A percentile compares a stretch with the other conserved stretches of the same genome.
Evolutionary conservation across 2,797 vertebrate genomes (phyloP).

Genomic region (Ceryle rudis): DNA sequence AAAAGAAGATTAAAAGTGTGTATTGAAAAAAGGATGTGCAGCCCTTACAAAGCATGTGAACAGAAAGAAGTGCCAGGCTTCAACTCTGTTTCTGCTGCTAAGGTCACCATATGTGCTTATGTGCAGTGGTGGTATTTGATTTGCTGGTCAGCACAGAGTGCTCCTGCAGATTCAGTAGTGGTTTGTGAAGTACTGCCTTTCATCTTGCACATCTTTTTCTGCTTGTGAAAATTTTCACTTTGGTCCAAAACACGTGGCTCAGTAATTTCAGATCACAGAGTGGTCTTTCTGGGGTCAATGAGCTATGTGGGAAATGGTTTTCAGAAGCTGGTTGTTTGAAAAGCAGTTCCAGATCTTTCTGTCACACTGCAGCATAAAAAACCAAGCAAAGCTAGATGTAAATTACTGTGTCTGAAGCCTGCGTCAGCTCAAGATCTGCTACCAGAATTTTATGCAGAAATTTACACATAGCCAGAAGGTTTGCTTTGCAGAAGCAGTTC

Average conservation of each 20-base stretch:
- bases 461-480: conserved; percentile 50
- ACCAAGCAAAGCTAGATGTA: neutral
- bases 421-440: conserved; percentile 8
- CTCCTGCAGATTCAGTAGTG: neutral
- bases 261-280: neutral
- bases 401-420: neutral
- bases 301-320: neutral
- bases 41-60: neutral
- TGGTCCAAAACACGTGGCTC: neutral
- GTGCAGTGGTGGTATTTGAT: neutral
- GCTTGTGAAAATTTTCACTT: neutral
- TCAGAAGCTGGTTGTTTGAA: neutral
- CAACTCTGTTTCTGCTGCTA: neutral
- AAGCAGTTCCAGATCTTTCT: neutral
- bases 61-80: neutral
- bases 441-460: neutral
- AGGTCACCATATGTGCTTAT: neutral
- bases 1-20: neutral
- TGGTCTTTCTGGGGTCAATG: neutral
- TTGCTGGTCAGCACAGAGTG: neutral
- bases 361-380: neutral
- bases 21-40: fast-evolving
- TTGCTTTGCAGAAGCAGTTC: conserved; percentile 20
- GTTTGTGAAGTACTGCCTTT: fast-evolving
- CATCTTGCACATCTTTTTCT: neutral